Evolutionary conservation across 2,113 vertebrate genomes (phyloP), one percentile per base, ranked within the genome.

Genomic region (Hymenochirus boettgeri): DNA sequence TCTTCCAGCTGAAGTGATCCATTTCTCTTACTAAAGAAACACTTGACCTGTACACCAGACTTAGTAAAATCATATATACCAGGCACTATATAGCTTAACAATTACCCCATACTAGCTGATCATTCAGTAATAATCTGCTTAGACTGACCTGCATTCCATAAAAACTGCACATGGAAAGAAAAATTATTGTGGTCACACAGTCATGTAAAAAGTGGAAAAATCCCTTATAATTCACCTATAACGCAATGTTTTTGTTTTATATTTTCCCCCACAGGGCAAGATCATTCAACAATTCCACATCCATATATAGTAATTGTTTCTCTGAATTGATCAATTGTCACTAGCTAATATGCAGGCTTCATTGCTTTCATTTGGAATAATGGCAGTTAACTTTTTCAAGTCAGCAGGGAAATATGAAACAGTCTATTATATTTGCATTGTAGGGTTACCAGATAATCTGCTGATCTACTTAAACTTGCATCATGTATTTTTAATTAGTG

Each of bases 51-150:
- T 56, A 64, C 62, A 64, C 19, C 37, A 42, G 39, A 56, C 24
- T 56, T 55, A 56, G 42, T 56, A 56, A 56, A 64, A 64, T 55
- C 62, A 64, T n/a, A n/a, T n/a, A n/a, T n/a, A n/a, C n/a, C n/a
- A n/a, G n/a, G n/a, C n/a, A n/a, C n/a, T n/a, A 64, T 45, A 56
- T 25, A 22, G 56, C 51, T 64, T n/a, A n/a, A n/a, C 52, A 64
- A 64, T 64, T 64, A 64, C 46, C 25, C 37, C 46, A 55, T 51
- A 46, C 13, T 31, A 55, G 27, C 52, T 55, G 62, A 63, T 51
- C 61, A 42, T 53, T 18, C 51, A 64, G 24, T 55, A 55, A 22
- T 64, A 23, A 64, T 18, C 35, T 64, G 48, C 18, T 19, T 25
- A n/a, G 31, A 27, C 9, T 52, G 35, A 39, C 22, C 61, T 21